phyloP scores from a whole-genome alignment of 2,113 vertebrate genomes.

The Pimephales promelas region DNA sequence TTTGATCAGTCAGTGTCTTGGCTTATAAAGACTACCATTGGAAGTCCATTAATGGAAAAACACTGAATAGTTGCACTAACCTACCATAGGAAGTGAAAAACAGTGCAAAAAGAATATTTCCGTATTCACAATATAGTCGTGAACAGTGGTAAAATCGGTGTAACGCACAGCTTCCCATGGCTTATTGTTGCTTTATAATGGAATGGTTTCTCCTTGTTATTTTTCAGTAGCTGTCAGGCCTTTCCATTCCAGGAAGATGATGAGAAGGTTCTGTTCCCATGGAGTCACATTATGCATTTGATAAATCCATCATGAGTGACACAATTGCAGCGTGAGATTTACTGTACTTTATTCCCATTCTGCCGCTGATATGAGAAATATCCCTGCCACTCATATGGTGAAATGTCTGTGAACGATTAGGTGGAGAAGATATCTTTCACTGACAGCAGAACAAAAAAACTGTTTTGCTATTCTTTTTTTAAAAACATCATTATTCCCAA shows the following conservation, averaged over 20 bases:
- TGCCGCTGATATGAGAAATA: conserved; percentile 8
- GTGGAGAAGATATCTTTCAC: neutral
- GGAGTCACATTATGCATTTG: neutral
- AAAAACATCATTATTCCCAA: too few species aligned
- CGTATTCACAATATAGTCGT: too few species aligned
- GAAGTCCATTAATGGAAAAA: conserved; percentile 3
- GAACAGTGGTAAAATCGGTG: neutral
- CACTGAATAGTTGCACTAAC: neutral
- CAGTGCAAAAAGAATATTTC: too few species aligned
- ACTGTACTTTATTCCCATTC: neutral
- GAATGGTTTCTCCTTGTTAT: neutral
- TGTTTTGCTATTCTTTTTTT: neutral
- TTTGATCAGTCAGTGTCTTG: too few species aligned
- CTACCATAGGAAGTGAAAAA: too few species aligned
- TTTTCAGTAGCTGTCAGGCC: neutral
- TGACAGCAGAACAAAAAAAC: neutral
- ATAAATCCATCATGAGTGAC: neutral
- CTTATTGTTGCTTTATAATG: neutral
- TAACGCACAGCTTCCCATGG: neutral
- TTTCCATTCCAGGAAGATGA: neutral
- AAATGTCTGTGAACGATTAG: neutral
- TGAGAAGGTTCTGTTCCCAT: neutral
- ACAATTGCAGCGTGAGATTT: neutral
- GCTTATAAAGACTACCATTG: too few species aligned
- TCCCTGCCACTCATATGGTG: neutral